Base-by-base conservation (phyloP, 2,113 vertebrate genomes). In the Galemys pyrenaicus region DNA sequence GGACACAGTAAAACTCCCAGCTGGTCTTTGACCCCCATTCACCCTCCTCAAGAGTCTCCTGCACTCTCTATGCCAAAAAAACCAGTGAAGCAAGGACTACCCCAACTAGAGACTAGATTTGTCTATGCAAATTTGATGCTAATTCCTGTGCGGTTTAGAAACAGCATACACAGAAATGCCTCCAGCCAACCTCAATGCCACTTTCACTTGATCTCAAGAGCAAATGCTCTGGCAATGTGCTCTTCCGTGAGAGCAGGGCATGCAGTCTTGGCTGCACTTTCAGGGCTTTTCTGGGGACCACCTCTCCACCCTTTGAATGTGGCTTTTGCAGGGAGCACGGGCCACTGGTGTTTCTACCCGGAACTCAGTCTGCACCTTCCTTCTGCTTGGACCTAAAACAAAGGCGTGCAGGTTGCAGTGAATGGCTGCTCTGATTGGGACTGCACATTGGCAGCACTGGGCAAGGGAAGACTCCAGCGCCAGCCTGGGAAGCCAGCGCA, bases 41-140 rank as follows among this genome's bases (percentile, higher is more conserved):
- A 6, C 67, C 77, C 49, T 3, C 0, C 32, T 17, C 46, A 8
- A 49, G 7, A 26, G 24, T 20, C 86, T n/a, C 13, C 39, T 26
- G 28, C 71, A 81, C 28, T 84, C 92, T 35, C 51, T 68, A 62
- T 54, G 35, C 81, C 35, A 74, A 32, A 39, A n/a, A 60, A 74
- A 37, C 68, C 68, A 20, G 16, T 0, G 39, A 82, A 71, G 41
- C 87, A 82, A 44, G 28, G 37, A 92, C 51, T 62, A 67, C 60
- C 11, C 70, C 73, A 70, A 39, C 10, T 0, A 30, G 30, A 6
- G 41, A 54, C 9, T 32, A 56, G 41, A 19, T 32, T 49, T 37
- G 19, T 30, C 28, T 39, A 3, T 22, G 58, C 37, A 37, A 39
- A 71, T 9, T 8, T 35, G 62, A 67, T 39, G 62, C 85, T 56